phyloP scores from a whole-genome alignment of 2,113 vertebrate species.

The Tor tambroides region DNA sequence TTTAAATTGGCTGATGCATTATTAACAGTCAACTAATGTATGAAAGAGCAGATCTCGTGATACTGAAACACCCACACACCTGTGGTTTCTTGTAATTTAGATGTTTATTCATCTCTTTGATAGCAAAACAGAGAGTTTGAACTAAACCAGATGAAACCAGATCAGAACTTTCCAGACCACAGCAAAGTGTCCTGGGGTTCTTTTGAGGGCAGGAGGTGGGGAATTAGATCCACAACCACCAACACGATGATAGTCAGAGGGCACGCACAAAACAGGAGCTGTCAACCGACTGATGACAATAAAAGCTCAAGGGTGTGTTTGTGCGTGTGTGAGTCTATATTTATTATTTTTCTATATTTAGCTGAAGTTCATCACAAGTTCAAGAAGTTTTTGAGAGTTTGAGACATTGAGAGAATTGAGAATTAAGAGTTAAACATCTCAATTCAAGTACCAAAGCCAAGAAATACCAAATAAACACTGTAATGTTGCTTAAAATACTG shows the following conservation, averaged over 20 bases:
- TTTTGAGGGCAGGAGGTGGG: conserved; percentile 12
- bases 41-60: conserved; percentile 8
- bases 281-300: conserved; percentile 19
- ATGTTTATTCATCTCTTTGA: conserved; percentile 27
- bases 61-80: conserved; percentile 18
- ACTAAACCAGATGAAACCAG: conserved; percentile 20
- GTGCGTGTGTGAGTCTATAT: conserved; percentile 8
- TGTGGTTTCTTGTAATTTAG: conserved; percentile 27
- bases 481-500: background rate
- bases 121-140: conserved; percentile 27
- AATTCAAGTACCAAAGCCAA: background rate
- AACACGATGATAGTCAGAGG: background rate
- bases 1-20: conserved; percentile 9
- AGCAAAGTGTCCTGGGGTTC: conserved; percentile 5
- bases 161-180: conserved; percentile 23
- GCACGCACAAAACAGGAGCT: background rate
- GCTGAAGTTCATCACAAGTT: background rate
- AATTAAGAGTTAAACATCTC: background rate
- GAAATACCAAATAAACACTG: background rate
- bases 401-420: background rate
- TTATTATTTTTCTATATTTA: conserved; percentile 25
- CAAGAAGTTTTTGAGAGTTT: background rate
- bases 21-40: background rate
- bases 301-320: conserved; percentile 27
- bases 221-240: conserved; percentile 14